Evolutionary conservation across 2,797 vertebrate genomes (phyloP).

Genomic region (Heterohyrax brucei): DNA sequence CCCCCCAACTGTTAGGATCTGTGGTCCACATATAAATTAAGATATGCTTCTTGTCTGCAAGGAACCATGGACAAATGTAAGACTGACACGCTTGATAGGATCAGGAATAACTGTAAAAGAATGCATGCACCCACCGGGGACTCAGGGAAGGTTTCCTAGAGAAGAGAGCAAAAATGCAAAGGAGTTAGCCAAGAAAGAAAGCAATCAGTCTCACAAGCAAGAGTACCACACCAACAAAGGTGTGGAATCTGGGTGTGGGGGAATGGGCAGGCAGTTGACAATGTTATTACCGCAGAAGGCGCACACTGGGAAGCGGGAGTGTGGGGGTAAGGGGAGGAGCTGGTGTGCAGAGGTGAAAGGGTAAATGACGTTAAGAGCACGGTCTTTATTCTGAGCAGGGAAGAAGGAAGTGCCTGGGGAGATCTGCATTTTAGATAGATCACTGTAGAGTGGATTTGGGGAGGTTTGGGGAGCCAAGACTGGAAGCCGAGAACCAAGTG

Average conservation of each 20-base stretch:
- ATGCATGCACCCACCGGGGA: neutral
- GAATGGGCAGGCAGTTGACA: constrained; percentile 21
- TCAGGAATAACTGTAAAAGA: neutral
- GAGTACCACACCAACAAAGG: constrained; percentile 45
- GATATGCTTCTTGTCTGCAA: neutral
- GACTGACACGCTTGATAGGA: constrained; percentile 30
- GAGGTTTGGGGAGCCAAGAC: neutral
- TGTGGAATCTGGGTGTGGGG: constrained; percentile 48
- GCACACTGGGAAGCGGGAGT: constrained; percentile 31
- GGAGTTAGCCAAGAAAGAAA: neutral
- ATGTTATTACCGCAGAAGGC: constrained; percentile 49
- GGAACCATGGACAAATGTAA: constrained; percentile 52
- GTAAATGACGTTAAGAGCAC: neutral
- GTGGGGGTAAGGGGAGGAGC: constrained; percentile 8
- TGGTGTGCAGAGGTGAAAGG: neutral
- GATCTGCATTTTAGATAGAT: constrained; percentile 19
- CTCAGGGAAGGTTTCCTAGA: constrained; percentile 34
- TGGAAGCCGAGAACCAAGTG: neutral
- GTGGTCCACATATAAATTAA: constrained; percentile 9
- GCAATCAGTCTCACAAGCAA: neutral
- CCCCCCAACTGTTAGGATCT: neutral
- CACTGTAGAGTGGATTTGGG: neutral
- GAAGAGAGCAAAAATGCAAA: constrained; percentile 53
- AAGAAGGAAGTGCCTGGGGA: neutral
- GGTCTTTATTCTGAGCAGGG: constrained; percentile 9